phyloP scores from a whole-genome alignment of 2,113 vertebrate genomes.

The Centrocercus urophasianus region DNA sequence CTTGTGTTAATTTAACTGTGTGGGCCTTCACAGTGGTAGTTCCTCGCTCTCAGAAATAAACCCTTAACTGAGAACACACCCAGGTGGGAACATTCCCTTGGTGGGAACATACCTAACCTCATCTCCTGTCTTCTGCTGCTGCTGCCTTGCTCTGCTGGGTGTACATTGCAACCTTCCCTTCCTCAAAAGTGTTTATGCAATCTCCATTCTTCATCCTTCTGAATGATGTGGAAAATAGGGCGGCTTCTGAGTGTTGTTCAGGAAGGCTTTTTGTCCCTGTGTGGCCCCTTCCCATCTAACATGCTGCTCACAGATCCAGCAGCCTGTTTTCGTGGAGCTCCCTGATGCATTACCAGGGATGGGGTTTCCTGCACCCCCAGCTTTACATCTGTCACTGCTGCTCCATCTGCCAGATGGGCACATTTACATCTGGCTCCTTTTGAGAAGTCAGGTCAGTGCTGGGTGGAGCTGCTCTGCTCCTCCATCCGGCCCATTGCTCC shows the following conservation, averaged over 20 bases:
- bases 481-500: neutral
- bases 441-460: accelerated
- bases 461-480: neutral
- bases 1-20: neutral
- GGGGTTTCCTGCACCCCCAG: neutral
- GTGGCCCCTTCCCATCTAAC: neutral
- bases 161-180: neutral
- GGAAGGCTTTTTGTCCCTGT: neutral
- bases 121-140: neutral
- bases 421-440: neutral
- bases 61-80: neutral
- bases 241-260: neutral
- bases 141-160: neutral
- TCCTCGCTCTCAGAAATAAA: neutral
- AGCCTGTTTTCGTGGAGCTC: neutral
- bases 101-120: neutral
- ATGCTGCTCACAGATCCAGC: neutral
- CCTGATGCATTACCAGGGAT: accelerated
- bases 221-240: accelerated
- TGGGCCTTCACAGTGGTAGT: neutral
- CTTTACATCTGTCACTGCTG: neutral
- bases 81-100: neutral
- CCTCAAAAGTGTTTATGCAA: neutral
- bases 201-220: neutral
- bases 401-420: neutral